These are phyloP conservation scores for Dolichotis patagonum DNA, from an alignment of 2,113 vertebrate genomes.

Conservation along the genomic window DNA sequence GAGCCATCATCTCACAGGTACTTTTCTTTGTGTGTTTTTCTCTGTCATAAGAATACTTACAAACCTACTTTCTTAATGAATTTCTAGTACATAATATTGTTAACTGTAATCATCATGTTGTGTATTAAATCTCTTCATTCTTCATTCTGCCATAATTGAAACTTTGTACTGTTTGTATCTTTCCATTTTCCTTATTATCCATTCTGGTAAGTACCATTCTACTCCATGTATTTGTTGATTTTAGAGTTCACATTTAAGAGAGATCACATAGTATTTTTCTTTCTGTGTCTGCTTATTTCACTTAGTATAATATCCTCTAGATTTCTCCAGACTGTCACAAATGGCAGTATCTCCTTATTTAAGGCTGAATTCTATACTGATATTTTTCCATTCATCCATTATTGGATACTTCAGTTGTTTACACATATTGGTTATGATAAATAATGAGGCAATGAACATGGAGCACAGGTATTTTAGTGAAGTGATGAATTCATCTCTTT, in stretches of 20 bases:
- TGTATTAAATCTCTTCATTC: background rate
- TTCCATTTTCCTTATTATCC: background rate
- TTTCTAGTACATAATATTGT: background rate
- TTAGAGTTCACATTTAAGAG: background rate
- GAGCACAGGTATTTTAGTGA: background rate
- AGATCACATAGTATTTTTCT: background rate
- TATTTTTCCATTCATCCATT: background rate
- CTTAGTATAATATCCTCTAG: background rate
- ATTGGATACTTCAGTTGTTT: background rate
- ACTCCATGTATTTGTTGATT: background rate
- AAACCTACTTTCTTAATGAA: background rate
- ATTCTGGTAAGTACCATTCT: background rate
- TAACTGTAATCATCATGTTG: background rate
- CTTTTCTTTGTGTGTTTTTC: background rate
- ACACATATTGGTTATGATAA: background rate
- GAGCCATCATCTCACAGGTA: background rate
- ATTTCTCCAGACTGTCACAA: background rate
- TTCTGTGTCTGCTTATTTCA: background rate
- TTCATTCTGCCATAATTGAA: background rate
- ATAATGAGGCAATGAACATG: background rate
- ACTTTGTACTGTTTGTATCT: background rate
- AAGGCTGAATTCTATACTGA: background rate
- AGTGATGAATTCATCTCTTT: background rate
- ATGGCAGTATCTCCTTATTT: background rate
- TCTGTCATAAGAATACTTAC: background rate